These are phyloP conservation scores for Drosophila tropicalis DNA, from an alignment of 1,140 invertebrate species.

Conservation along the genomic window DNA sequence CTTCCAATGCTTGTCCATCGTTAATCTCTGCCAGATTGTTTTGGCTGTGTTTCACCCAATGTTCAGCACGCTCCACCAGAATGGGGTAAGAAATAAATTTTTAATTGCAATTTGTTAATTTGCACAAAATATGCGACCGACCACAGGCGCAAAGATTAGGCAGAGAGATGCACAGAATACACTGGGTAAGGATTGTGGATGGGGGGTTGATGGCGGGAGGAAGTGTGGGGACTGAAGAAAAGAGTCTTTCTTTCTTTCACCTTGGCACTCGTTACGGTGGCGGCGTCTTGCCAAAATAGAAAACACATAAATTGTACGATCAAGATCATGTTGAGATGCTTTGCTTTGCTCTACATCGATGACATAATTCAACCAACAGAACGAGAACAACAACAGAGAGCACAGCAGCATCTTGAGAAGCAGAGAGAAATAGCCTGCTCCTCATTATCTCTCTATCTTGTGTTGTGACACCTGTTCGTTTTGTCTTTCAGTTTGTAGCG, in stretches of 20 bases:
- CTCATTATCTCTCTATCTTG: slow-evolving; percentile 13
- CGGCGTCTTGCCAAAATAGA: slow-evolving; percentile 74
- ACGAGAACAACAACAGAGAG: slow-evolving; percentile 11
- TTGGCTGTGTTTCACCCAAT: slow-evolving; percentile 34
- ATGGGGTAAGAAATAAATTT: slow-evolving; percentile 54
- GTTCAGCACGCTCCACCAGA: slow-evolving; percentile 41
- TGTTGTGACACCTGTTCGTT: slow-evolving; percentile 57
- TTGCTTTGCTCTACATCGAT: slow-evolving; percentile 41
- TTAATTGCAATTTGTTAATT: slow-evolving; percentile 64
- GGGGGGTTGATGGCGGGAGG: no score
- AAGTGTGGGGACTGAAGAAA: no score
- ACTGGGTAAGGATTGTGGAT: no score
- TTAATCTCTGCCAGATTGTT: slow-evolving; percentile 52
- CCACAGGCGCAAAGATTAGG: neutral
- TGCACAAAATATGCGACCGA: slow-evolving; percentile 31
- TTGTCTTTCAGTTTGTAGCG: slow-evolving; percentile 38
- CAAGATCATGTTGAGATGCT: slow-evolving; percentile 68
- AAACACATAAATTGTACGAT: slow-evolving; percentile 77
- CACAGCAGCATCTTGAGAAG: no score
- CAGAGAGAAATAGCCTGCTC: slow-evolving; percentile 2
- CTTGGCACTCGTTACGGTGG: slow-evolving; percentile 68
- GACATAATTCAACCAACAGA: slow-evolving; percentile 49
- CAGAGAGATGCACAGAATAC: no score
- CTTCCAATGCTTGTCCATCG: slow-evolving; percentile 50
- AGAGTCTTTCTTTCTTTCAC: slow-evolving; percentile 28